These are phyloP conservation scores for Psilanteris sp. DNA, from an alignment of 1,140 invertebrate genomes.

Conservation along the genomic window DNA sequence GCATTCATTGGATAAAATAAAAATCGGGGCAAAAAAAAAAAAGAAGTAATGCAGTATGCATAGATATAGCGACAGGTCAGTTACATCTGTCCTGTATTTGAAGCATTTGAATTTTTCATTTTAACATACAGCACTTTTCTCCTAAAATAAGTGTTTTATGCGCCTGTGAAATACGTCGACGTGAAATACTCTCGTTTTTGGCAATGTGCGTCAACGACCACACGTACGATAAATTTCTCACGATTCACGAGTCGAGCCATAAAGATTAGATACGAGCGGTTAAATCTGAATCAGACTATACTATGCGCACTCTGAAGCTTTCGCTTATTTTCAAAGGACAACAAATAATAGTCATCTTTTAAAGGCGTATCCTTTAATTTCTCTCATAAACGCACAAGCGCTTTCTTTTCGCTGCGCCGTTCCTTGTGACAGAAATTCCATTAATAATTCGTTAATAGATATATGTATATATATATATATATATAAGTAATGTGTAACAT, in stretches of 20 bases:
- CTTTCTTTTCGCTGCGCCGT: background rate
- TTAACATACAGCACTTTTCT: slow-evolving; percentile 44
- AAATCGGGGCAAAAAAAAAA: slow-evolving; percentile 14
- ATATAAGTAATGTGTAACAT: too few relatives aligned
- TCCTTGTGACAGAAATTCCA: too few relatives aligned
- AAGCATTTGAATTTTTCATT: slow-evolving; percentile 62
- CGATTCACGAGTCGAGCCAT: slow-evolving; percentile 63
- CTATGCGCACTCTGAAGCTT: slow-evolving; percentile 35
- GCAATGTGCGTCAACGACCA: slow-evolving; percentile 62
- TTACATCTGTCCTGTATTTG: slow-evolving; percentile 60
- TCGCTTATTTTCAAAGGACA: slow-evolving; percentile 47
- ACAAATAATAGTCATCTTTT: slow-evolving; percentile 22
- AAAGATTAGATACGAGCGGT: slow-evolving; percentile 65
- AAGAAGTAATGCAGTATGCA: background rate
- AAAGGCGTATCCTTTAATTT: slow-evolving; percentile 23
- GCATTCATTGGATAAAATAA: slow-evolving; percentile 25
- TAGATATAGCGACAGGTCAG: slow-evolving; percentile 24
- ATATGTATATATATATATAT: too few relatives aligned
- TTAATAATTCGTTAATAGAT: too few relatives aligned
- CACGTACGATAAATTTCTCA: slow-evolving; percentile 66
- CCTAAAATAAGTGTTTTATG: slow-evolving; percentile 65
- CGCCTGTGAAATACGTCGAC: slow-evolving; percentile 56
- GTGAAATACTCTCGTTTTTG: slow-evolving; percentile 63
- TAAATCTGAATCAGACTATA: slow-evolving; percentile 61
- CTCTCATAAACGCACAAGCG: slow-evolving; percentile 9